Evolutionary conservation across 2,113 vertebrate species (phyloP), one percentile per base, ranked within the genome.

Genomic region (Pseudonaja textilis): DNA sequence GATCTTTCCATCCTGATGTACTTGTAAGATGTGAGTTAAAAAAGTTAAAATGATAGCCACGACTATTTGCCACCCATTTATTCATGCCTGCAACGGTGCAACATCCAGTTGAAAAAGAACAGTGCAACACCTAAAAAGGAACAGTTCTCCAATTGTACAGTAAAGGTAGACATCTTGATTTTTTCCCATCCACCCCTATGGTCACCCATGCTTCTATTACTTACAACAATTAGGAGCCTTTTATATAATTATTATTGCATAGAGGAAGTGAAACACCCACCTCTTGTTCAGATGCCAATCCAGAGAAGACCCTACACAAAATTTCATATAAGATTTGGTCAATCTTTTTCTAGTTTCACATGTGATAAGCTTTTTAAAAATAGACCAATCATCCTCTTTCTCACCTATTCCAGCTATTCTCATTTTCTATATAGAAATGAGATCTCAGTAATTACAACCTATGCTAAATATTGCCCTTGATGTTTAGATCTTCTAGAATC

Each of bases 171-270:
- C 69, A 81, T 20, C 69, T 81, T 81, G 16, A 81, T 81, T 39
- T 81, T 74, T 59, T 81, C 16, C n/a, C 2, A 81, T 39, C 16
- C 69, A 81, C 16, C 69, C 69, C n/a, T 74, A 20, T 20, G 69
- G 69, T 7, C 5, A 39, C n/a, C 69, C 69, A 81, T 81, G 69
- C 69, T 74, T 74, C n/a, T 39, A 34, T 20, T 39, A 5, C 69
- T 81, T 39, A 39, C 18, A 81, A 20, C 16, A 81, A 34, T 20
- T 81, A 39, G n/a, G n/a, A 39, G 16, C 2, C 16, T 81, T 81
- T 81, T 96, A 91, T 57, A 34, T 0, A 90, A 96, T 91, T 87
- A 90, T 8, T 90, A 93, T 89, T 47, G 52, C 90, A 0, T 55
- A 52, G 6, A 87, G 86, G 5, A 87, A 29, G 45, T 50, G 4